Evolutionary conservation across 2,797 vertebrate species (phyloP).

Genomic region (Typhlichthys subterraneus): DNA sequence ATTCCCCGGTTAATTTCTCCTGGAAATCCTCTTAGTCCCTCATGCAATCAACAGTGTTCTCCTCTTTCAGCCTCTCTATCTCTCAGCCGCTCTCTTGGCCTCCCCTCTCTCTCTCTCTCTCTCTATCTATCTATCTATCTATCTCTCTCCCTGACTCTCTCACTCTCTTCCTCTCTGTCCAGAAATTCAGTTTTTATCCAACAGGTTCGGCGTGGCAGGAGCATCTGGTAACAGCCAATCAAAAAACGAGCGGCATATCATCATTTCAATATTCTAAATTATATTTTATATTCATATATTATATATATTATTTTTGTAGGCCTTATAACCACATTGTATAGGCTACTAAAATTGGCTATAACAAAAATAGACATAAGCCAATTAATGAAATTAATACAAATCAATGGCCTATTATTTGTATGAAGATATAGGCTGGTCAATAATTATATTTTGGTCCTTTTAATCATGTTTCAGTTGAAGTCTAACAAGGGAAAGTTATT

Average conservation of each 20-base stretch:
- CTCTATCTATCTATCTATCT: conserved; percentile 24
- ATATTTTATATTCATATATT: too few relatives aligned
- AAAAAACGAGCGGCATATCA: conserved; percentile 57
- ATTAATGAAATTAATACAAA: too few relatives aligned
- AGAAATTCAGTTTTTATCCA: conserved; percentile 88
- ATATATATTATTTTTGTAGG: too few relatives aligned
- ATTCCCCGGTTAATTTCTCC: conserved; percentile 47
- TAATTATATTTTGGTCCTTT: too few relatives aligned
- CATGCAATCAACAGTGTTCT: conserved; percentile 78
- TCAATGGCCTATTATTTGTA: too few relatives aligned
- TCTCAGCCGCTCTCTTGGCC: background rate
- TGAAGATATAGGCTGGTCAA: too few relatives aligned
- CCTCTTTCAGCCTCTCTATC: conserved; percentile 29
- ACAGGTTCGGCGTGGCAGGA: conserved; percentile 81
- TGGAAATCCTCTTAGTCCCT: conserved; percentile 65
- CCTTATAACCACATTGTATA: too few relatives aligned
- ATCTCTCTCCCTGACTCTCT: background rate
- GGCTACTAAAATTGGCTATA: too few relatives aligned
- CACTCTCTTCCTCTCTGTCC: conserved; percentile 72
- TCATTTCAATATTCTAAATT: too few relatives aligned
- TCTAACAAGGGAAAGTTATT: background rate
- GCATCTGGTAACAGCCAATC: conserved; percentile 92
- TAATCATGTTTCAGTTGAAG: background rate
- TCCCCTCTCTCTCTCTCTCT: conserved; percentile 47
- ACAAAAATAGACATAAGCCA: too few relatives aligned